These are phyloP conservation scores for Polydrusus tereticollis DNA, from an alignment of 2,888 invertebrate species.

Conservation along the genomic window DNA sequence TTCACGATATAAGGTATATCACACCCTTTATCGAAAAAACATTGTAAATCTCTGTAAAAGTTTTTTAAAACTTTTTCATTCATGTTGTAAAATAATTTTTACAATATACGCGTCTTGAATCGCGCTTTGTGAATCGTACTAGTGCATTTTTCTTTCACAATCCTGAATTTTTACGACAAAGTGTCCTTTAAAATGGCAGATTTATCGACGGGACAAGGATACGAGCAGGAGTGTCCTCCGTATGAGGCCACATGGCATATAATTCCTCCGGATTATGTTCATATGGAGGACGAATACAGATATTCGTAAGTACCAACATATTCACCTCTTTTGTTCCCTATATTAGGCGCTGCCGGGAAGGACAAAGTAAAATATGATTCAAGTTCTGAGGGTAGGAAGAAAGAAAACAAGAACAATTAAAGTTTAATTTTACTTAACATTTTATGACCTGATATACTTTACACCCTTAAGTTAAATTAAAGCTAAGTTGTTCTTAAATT, in stretches of 20 bases:
- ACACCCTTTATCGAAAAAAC: slow-evolving; percentile 22
- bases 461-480: too few species aligned
- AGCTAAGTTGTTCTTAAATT: too few species aligned
- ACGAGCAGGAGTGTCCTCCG: slow-evolving; percentile 69
- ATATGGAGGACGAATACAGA: slow-evolving; percentile 78
- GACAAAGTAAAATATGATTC: too few species aligned
- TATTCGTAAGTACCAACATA: slow-evolving; percentile 71
- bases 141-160: too few species aligned
- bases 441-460: too few species aligned
- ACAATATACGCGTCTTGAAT: neutral
- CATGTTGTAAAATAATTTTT: neutral
- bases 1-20: slow-evolving; percentile 48
- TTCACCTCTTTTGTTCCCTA: neutral
- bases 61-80: neutral
- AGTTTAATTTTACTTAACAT: too few species aligned
- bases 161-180: neutral
- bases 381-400: too few species aligned
- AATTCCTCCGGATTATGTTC: slow-evolving; percentile 79
- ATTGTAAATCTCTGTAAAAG: slow-evolving; percentile 9
- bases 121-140: slow-evolving; percentile 5
- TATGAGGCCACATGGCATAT: slow-evolving; percentile 79
- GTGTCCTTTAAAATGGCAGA: slow-evolving; percentile 38
- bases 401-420: too few species aligned
- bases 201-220: slow-evolving; percentile 68
- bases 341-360: neutral